Conservation (phyloP, 2,888 invertebrate species). For the Polyommatus iphigenia region DNA sequence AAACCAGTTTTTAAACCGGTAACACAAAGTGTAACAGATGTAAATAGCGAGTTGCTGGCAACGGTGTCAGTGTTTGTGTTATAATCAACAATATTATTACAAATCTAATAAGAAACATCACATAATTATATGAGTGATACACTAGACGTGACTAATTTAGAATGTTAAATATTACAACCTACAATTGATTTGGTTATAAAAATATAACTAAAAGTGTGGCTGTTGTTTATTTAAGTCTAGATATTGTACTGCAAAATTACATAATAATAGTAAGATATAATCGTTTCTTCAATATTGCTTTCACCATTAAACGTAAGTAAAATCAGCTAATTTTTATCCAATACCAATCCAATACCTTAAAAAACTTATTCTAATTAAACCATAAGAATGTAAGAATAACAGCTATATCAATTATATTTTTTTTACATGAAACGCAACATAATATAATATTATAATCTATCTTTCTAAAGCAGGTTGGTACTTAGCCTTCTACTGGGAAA, state of each 20-base stretch:
- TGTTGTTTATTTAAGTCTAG: neutral
- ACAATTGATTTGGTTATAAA: neutral
- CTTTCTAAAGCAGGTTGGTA: neutral
- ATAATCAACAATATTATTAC: neutral
- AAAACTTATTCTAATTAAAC: too few species aligned
- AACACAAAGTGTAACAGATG: neutral
- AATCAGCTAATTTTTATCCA: neutral
- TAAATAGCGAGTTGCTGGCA: neutral
- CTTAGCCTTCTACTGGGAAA: neutral
- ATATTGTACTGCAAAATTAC: neutral
- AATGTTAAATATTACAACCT: neutral
- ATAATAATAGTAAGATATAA: neutral
- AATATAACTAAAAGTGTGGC: neutral
- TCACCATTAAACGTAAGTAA: neutral
- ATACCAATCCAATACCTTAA: too few species aligned
- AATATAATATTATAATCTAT: neutral
- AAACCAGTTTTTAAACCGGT: constrained; percentile 11
- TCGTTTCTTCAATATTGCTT: neutral
- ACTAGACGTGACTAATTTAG: neutral
- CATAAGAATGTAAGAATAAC: neutral
- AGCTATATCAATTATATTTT: neutral
- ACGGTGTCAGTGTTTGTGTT: neutral
- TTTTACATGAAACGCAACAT: neutral
- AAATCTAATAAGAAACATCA: neutral
- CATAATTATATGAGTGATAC: neutral